These are phyloP conservation scores for Brachirus orientalis DNA, from an alignment of 2,113 vertebrate species.

Conservation along the genomic window DNA sequence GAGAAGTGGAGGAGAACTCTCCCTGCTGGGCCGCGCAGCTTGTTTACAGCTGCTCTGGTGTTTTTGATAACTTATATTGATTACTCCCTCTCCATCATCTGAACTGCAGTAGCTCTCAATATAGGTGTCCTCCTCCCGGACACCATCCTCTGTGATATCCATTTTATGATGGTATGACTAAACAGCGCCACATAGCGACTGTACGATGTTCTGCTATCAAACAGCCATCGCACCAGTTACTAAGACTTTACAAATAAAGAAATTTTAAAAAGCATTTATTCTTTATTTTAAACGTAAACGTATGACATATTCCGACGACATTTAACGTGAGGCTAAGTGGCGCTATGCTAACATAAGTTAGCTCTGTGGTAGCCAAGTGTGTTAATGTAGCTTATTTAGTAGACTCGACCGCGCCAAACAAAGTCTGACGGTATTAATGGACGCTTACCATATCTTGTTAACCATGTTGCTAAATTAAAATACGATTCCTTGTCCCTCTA, in stretches of 20 bases:
- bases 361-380: not conserved
- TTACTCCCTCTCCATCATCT: constrained; percentile 23
- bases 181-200: constrained; percentile 29
- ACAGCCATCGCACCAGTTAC: not conserved
- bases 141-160: not conserved
- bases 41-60: not conserved
- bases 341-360: constrained; percentile 9
- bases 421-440: not conserved
- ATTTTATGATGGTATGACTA: not conserved
- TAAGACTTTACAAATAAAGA: not conserved
- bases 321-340: not conserved
- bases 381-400: not conserved
- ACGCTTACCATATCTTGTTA: not conserved
- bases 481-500: fast-evolving
- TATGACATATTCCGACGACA: not conserved
- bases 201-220: constrained; percentile 1
- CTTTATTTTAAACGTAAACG: not conserved
- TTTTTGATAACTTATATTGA: not conserved
- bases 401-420: not conserved
- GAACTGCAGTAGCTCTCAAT: constrained; percentile 39
- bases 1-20: constrained; percentile 54
- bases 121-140: constrained; percentile 14
- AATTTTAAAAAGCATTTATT: no score
- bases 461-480: not conserved
- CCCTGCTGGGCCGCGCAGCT: constrained; percentile 8